Conservation (phyloP, 1,140 invertebrate species). For the Nixonia krombeini region DNA sequence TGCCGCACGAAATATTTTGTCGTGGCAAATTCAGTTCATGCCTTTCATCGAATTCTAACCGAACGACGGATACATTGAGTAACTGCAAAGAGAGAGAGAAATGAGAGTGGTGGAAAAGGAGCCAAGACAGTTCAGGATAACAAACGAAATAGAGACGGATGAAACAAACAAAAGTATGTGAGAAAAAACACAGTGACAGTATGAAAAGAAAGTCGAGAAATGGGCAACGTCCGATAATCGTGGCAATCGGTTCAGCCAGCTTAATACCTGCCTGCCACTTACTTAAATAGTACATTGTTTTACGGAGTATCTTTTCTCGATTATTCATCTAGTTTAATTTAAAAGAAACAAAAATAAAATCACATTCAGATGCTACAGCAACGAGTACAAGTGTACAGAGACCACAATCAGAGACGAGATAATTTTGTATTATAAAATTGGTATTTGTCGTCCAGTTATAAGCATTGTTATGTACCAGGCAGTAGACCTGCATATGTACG, state of each 20-base stretch:
- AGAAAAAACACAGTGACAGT: conserved; percentile 25
- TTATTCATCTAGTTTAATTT: conserved; percentile 43
- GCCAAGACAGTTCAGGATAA: not conserved
- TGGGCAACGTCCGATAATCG: conserved; percentile 22
- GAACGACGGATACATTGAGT: too few relatives aligned
- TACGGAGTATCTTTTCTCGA: conserved; percentile 48
- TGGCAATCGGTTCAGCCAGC: conserved; percentile 56
- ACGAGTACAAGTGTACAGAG: conserved; percentile 56
- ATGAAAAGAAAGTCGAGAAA: conserved; percentile 14
- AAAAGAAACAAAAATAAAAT: conserved; percentile 13
- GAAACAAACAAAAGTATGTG: not conserved
- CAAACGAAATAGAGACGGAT: conserved; percentile 6
- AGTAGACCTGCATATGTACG: conserved; percentile 49
- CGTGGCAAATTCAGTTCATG: not conserved
- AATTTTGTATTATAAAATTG: conserved; percentile 61
- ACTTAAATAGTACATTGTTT: conserved; percentile 60
- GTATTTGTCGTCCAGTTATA: conserved; percentile 55
- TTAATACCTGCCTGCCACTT: conserved; percentile 69
- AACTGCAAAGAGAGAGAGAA: not conserved
- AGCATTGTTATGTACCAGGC: conserved; percentile 52
- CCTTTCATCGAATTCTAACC: too few relatives aligned
- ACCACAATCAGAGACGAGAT: conserved; percentile 50
- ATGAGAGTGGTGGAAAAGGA: not conserved
- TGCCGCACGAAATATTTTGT: not conserved
- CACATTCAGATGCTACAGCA: conserved; percentile 40